A percentile compares a stretch with the other conserved stretches of the same genome.
Evolutionary conservation across 1,140 invertebrate species (phyloP).

Genomic region (Diprion similis): DNA sequence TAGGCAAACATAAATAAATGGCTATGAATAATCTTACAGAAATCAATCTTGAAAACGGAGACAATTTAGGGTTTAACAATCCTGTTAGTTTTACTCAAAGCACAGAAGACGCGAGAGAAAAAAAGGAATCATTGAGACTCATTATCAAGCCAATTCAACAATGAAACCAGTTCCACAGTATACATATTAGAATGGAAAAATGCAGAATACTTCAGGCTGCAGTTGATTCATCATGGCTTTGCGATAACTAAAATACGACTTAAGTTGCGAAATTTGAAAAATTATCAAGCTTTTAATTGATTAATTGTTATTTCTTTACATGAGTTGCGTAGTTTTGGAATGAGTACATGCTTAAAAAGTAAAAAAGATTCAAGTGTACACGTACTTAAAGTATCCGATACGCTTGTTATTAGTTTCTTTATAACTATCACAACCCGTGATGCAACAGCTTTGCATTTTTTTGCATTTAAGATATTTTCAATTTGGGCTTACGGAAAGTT

Average conservation of each 20-base stretch:
- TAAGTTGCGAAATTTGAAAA: neutral
- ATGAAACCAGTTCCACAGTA: too few species aligned
- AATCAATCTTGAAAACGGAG: neutral
- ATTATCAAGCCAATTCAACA: too few species aligned
- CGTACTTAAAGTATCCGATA: slow-evolving; percentile 32
- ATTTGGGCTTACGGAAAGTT: too few species aligned
- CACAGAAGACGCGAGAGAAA: neutral
- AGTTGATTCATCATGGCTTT: neutral
- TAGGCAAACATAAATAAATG: neutral
- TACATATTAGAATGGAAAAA: neutral
- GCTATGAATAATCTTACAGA: neutral
- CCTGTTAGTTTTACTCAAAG: neutral
- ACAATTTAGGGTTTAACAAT: slow-evolving; percentile 7
- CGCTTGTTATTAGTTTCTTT: slow-evolving; percentile 24
- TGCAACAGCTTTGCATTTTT: slow-evolving; percentile 29
- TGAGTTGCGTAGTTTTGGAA: too few species aligned
- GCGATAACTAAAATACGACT: slow-evolving; percentile 2
- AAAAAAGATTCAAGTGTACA: neutral
- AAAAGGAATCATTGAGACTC: slow-evolving; percentile 23
- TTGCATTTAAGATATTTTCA: neutral
- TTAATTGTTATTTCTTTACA: neutral
- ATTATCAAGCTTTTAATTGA: neutral
- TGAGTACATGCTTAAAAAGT: neutral
- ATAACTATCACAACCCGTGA: slow-evolving; percentile 30
- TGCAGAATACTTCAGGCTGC: neutral